These are phyloP conservation scores for Oreocharis arfaki DNA, from an alignment of 2,113 vertebrate species.

Conservation along the genomic window DNA sequence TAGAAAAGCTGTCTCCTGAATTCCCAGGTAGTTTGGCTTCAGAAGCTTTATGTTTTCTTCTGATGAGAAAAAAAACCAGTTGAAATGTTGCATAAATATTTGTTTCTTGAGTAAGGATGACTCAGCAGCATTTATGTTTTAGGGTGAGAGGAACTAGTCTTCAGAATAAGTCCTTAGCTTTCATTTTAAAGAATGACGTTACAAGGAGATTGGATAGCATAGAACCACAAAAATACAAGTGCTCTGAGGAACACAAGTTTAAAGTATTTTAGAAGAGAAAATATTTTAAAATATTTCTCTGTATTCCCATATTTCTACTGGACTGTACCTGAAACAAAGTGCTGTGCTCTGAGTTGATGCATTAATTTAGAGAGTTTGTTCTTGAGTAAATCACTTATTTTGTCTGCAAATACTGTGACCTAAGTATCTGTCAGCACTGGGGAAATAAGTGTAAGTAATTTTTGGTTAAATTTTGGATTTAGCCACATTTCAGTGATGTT, in stretches of 20 bases:
- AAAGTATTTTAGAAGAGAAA: background rate
- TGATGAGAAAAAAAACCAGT: background rate
- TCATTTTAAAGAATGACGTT: background rate
- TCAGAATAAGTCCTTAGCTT: background rate
- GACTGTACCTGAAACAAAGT: background rate
- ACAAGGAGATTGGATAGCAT: background rate
- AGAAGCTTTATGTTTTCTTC: background rate
- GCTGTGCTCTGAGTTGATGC: background rate
- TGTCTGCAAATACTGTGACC: background rate
- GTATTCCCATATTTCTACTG: background rate
- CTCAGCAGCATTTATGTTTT: conserved; percentile 15
- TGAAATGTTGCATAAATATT: background rate
- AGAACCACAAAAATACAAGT: background rate
- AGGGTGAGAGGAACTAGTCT: background rate
- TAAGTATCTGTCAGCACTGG: background rate
- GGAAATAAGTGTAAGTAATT: background rate
- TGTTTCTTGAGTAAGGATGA: conserved; percentile 29
- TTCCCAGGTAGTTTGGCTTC: background rate
- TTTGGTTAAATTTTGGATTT: background rate
- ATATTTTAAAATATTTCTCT: background rate
- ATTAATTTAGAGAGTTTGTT: background rate
- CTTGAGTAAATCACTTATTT: background rate
- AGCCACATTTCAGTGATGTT: background rate
- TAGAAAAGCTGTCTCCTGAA: background rate
- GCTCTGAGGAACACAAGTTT: background rate